Conservation (phyloP, 2,888 invertebrate genomes). For the Nomada fucata region DNA sequence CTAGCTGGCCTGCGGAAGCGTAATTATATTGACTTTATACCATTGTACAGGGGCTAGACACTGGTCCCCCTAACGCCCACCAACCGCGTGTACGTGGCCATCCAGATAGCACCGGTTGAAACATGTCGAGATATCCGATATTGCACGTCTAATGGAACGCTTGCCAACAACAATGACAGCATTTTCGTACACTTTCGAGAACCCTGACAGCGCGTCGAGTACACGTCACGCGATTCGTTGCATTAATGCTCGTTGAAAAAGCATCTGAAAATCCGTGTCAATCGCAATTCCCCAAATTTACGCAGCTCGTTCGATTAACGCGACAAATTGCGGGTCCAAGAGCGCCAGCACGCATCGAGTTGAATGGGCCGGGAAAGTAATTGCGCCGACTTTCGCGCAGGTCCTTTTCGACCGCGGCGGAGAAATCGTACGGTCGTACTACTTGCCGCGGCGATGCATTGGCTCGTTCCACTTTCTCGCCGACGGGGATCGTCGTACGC, state of each 20-base stretch:
- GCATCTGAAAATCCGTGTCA: not conserved
- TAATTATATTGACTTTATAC: constrained; percentile 67
- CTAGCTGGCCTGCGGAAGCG: constrained; percentile 21
- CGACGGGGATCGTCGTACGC: not conserved
- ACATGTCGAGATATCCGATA: constrained; percentile 47
- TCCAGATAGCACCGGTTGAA: constrained; percentile 42
- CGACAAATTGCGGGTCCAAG: not conserved
- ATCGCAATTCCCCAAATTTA: not conserved
- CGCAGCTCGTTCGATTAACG: no score
- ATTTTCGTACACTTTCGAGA: not conserved
- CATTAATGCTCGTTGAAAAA: not conserved
- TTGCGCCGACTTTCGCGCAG: not conserved
- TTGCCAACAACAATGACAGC: not conserved
- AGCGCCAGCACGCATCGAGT: not conserved
- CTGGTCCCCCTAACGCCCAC: not conserved
- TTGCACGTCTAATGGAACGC: constrained; percentile 12
- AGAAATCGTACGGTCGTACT: not conserved
- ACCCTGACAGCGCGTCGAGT: not conserved
- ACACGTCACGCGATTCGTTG: not conserved
- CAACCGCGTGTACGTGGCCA: constrained; percentile 20
- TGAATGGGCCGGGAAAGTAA: not conserved
- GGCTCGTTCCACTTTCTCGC: constrained; percentile 23
- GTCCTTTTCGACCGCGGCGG: not conserved
- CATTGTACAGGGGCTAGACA: constrained; percentile 36
- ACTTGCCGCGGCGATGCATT: not conserved